phyloP scores from a whole-genome alignment of 1,140 invertebrate species.

The Camponotus pennsylvanicus region DNA sequence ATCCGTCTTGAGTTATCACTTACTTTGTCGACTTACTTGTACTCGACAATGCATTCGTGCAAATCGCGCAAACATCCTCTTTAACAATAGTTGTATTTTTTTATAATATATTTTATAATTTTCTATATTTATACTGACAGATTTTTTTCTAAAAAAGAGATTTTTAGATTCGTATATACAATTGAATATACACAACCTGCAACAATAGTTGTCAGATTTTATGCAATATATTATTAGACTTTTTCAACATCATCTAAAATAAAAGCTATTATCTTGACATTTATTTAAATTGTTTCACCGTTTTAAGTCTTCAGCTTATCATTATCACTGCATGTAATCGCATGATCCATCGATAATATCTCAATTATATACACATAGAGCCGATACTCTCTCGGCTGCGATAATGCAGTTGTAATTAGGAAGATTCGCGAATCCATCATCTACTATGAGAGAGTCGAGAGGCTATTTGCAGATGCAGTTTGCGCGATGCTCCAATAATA shows the following conservation, averaged over 20 bases:
- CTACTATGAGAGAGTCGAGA: conserved; percentile 24
- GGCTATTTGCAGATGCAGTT: conserved; percentile 28
- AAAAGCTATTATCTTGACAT: neutral
- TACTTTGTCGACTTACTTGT: conserved; percentile 34
- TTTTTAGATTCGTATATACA: neutral
- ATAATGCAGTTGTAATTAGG: conserved; percentile 57
- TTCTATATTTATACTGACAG: neutral
- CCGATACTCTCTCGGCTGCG: conserved; percentile 3
- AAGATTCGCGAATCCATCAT: conserved; percentile 45
- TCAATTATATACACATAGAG: conserved; percentile 32
- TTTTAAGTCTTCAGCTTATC: neutral
- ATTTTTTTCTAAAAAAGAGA: neutral
- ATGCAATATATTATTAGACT: neutral
- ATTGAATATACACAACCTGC: neutral
- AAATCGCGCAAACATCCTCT: neutral
- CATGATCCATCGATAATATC: conserved; percentile 18
- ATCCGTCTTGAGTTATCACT: conserved; percentile 22
- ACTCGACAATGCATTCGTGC: neutral
- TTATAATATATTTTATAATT: neutral
- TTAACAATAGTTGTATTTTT: neutral
- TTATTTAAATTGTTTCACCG: conserved; percentile 1
- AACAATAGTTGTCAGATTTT: neutral
- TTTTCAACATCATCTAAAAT: neutral
- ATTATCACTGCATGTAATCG: neutral
- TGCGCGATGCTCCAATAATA: conserved; percentile 26